Conservation (phyloP, 2,113 vertebrate species). For the Misgurnus mizolepis region DNA sequence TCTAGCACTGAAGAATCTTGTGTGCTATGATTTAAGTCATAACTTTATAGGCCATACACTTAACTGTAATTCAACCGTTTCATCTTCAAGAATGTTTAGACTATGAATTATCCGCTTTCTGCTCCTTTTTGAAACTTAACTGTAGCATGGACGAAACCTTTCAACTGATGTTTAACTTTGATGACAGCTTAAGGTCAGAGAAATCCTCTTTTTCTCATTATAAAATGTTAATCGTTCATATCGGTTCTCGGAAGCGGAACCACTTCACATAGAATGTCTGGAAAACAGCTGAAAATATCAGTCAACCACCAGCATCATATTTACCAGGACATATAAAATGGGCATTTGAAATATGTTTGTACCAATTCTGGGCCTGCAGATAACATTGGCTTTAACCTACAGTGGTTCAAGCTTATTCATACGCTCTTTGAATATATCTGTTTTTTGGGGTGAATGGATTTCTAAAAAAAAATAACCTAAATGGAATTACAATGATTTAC, state of each 20-base stretch:
- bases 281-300: neutral
- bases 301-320: neutral
- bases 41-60: neutral
- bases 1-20: neutral
- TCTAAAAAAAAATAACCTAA: neutral
- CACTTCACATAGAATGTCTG: neutral
- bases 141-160: conserved; percentile 10
- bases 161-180: conserved; percentile 23
- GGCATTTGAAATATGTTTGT: neutral
- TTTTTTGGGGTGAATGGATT: neutral
- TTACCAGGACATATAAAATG: neutral
- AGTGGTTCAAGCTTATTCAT: neutral
- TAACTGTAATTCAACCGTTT: neutral
- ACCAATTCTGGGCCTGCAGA: too few relatives aligned
- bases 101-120: conserved; percentile 19
- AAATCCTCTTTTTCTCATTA: neutral
- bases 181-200: conserved; percentile 7
- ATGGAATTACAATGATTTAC: neutral
- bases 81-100: conserved; percentile 8
- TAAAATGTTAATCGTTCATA: neutral
- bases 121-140: conserved; percentile 3
- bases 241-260: neutral
- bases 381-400: neutral
- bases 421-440: neutral
- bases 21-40: neutral